Evolutionary conservation across 2,797 vertebrate species (phyloP).

Genomic region (Iguana delicatissima): DNA sequence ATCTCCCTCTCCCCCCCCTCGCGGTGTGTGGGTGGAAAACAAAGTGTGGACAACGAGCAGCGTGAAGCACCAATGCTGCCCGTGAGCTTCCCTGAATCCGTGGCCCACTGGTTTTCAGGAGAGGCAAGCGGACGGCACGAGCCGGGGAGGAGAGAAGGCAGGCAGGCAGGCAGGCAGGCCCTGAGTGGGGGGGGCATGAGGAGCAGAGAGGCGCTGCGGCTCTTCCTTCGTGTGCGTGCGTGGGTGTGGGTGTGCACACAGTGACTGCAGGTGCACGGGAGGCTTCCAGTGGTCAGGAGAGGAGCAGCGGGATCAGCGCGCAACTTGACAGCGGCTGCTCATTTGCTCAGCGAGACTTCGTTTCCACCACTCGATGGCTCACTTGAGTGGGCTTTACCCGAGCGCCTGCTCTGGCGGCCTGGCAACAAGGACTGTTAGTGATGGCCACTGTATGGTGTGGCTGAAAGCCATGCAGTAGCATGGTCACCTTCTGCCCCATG

Average conservation of each 20-base stretch:
- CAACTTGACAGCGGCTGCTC: slow-evolving; percentile 42
- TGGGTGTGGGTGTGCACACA: too few species aligned
- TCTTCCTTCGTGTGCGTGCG: too few species aligned
- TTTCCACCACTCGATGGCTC: slow-evolving; percentile 38
- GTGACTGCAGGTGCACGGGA: background rate
- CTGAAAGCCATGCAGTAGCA: background rate
- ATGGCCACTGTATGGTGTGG: background rate
- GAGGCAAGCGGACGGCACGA: background rate
- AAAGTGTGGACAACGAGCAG: too few species aligned
- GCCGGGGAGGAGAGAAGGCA: background rate
- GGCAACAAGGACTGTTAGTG: background rate
- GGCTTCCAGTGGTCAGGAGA: slow-evolving; percentile 14
- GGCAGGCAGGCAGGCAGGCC: too few species aligned
- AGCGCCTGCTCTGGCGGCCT: background rate
- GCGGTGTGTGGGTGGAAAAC: too few species aligned
- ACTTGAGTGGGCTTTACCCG: slow-evolving; percentile 16
- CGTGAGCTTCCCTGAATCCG: too few species aligned
- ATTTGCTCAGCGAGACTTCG: background rate
- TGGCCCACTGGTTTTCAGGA: background rate
- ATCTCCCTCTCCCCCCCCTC: too few species aligned
- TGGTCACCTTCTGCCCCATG: too few species aligned
- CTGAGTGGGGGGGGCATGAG: too few species aligned
- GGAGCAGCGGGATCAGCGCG: slow-evolving; percentile 10
- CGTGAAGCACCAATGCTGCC: too few species aligned
- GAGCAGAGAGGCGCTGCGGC: too few species aligned